A percentile compares a stretch with the other conserved stretches of the same genome.
phyloP scores from a whole-genome alignment of 2,888 invertebrate species.

The Pseudanteris insignis region DNA sequence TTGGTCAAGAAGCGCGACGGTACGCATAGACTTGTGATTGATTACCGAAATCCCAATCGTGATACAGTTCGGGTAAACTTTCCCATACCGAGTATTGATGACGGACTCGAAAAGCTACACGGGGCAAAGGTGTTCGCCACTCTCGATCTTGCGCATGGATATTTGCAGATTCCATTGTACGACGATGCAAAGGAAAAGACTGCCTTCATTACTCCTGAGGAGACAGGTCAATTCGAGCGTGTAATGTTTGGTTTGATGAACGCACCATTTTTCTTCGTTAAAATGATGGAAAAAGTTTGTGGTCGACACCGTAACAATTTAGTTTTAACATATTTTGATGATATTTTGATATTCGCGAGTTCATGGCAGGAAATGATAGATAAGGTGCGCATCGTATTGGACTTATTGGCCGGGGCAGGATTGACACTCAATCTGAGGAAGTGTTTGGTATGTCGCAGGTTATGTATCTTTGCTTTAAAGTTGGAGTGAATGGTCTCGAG shows the following conservation, averaged over 20 bases:
- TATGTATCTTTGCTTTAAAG: constrained; percentile 50
- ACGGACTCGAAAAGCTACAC: no score
- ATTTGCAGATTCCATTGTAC: constrained; percentile 39
- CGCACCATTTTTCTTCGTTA: constrained; percentile 49
- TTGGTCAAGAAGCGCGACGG: constrained; percentile 34
- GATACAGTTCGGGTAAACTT: background rate
- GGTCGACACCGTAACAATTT: constrained; percentile 37
- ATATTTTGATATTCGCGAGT: constrained; percentile 47
- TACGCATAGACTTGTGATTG: constrained; percentile 29
- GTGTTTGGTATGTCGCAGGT: constrained; percentile 50
- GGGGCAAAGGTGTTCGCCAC: background rate
- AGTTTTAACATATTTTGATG: constrained; percentile 54
- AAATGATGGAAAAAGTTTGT: constrained; percentile 47
- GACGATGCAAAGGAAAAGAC: constrained; percentile 36
- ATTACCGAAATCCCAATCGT: constrained; percentile 41
- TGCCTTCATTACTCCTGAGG: constrained; percentile 47
- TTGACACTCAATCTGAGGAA: constrained; percentile 53
- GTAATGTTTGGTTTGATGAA: constrained; percentile 53
- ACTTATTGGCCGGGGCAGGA: constrained; percentile 42
- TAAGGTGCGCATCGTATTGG: constrained; percentile 46
- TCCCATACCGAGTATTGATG: constrained; percentile 3
- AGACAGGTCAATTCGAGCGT: constrained; percentile 48
- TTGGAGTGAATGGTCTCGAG: constrained; percentile 17
- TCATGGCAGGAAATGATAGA: constrained; percentile 47
- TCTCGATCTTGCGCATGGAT: constrained; percentile 32